These are phyloP conservation scores for Drosophila nannoptera DNA, from an alignment of 1,140 invertebrate species.

Conservation along the genomic window DNA sequence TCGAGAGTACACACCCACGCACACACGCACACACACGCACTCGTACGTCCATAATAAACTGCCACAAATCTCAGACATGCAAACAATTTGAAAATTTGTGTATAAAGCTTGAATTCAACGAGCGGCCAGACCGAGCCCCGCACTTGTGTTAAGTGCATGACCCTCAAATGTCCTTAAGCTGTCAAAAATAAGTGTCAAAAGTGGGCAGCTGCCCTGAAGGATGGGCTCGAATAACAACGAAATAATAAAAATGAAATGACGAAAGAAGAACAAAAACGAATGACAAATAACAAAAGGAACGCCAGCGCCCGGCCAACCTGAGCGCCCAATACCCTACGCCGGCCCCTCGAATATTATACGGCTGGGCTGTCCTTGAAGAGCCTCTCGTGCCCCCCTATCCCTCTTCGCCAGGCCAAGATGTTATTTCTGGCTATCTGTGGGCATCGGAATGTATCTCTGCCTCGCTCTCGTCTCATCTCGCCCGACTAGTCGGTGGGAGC, in stretches of 20 bases:
- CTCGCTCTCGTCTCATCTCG: too few species aligned
- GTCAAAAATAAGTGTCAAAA: constrained; percentile 56
- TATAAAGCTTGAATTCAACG: constrained; percentile 17
- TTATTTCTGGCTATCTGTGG: too few species aligned
- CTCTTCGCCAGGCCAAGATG: background rate
- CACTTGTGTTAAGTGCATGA: constrained; percentile 39
- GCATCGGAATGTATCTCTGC: too few species aligned
- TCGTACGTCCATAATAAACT: constrained; percentile 42
- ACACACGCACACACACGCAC: too few species aligned
- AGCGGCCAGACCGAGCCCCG: background rate
- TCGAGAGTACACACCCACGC: too few species aligned
- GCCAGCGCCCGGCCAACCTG: background rate
- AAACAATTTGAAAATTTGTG: constrained; percentile 43
- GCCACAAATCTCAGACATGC: constrained; percentile 51
- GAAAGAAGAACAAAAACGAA: constrained; percentile 14
- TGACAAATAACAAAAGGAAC: constrained; percentile 11
- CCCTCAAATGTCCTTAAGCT: constrained; percentile 57
- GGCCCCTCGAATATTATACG: too few species aligned
- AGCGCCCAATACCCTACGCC: background rate
- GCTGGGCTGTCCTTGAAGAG: too few species aligned
- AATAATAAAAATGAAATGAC: constrained; percentile 44
- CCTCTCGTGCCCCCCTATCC: too few species aligned
- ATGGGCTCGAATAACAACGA: constrained; percentile 28
- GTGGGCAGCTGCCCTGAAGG: constrained; percentile 25
- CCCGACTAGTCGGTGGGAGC: too few species aligned